Evolutionary conservation across 2,797 vertebrate species (phyloP).

Genomic region (Oreochromis mossambicus): DNA sequence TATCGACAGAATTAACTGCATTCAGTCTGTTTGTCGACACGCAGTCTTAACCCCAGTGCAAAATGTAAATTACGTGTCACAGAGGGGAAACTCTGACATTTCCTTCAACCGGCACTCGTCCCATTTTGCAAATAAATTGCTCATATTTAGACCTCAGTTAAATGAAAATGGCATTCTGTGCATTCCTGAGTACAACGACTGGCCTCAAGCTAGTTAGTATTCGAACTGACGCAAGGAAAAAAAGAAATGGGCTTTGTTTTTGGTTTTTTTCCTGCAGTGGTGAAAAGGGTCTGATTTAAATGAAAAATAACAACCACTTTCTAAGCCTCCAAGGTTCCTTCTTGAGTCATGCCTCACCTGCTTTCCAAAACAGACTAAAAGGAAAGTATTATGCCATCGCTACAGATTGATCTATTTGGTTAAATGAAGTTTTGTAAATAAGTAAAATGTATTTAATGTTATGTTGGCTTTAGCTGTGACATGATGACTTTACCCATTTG

Average conservation of each 20-base stretch:
- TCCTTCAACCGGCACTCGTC: not conserved
- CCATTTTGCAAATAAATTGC: not conserved
- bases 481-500: conserved; percentile 65
- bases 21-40: not conserved
- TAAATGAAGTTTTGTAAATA: conserved; percentile 62
- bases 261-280: not conserved
- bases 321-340: not conserved
- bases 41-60: not conserved
- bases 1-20: not conserved
- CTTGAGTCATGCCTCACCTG: not conserved
- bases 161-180: not conserved
- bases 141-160: not conserved
- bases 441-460: conserved; percentile 57
- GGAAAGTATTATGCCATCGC: not conserved
- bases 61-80: not conserved
- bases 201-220: not conserved
- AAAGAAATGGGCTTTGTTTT: not conserved
- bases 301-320: not conserved
- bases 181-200: not conserved
- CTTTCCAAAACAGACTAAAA: conserved; percentile 4
- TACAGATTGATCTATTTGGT: conserved; percentile 35
- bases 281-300: not conserved
- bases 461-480: conserved; percentile 53
- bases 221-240: not conserved
- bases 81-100: not conserved